phyloP scores from a whole-genome alignment of 2,888 invertebrate species.

The Habroteleia sp. region DNA sequence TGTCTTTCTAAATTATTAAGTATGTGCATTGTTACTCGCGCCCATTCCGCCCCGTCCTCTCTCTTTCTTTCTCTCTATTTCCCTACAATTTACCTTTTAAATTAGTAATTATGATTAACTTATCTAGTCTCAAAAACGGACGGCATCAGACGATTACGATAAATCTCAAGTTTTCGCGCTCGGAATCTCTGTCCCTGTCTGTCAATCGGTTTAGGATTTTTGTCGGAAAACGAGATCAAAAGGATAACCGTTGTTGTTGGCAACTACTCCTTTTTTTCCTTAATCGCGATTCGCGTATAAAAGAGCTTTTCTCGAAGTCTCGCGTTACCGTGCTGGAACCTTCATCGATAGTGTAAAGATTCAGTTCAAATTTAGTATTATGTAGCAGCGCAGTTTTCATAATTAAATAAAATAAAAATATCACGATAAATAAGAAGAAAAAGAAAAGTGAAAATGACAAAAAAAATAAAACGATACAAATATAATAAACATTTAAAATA shows the following conservation, averaged over 20 bases:
- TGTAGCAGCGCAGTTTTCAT: conserved; percentile 44
- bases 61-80: conserved; percentile 23
- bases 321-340: conserved; percentile 51
- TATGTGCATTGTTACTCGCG: not conserved
- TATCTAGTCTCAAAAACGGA: conserved; percentile 53
- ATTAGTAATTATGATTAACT: conserved; percentile 15
- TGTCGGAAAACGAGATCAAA: conserved; percentile 50
- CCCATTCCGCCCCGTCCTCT: not conserved
- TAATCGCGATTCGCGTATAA: not conserved
- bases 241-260: conserved; percentile 11
- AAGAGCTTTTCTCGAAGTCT: conserved; percentile 18
- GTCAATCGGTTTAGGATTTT: conserved; percentile 25
- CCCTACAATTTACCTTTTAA: conserved; percentile 11
- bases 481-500: conserved; percentile 12
- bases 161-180: conserved; percentile 35
- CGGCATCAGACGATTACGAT: conserved; percentile 25
- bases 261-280: conserved; percentile 34
- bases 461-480: conserved; percentile 1
- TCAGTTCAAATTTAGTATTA: conserved; percentile 69
- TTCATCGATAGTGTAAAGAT: conserved; percentile 61
- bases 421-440: conserved; percentile 16
- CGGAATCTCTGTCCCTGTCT: conserved; percentile 43
- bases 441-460: not conserved
- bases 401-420: conserved; percentile 43
- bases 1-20: conserved; percentile 2